Conservation (phyloP, 2,113 vertebrate species). For the Pteropus alecto region DNA sequence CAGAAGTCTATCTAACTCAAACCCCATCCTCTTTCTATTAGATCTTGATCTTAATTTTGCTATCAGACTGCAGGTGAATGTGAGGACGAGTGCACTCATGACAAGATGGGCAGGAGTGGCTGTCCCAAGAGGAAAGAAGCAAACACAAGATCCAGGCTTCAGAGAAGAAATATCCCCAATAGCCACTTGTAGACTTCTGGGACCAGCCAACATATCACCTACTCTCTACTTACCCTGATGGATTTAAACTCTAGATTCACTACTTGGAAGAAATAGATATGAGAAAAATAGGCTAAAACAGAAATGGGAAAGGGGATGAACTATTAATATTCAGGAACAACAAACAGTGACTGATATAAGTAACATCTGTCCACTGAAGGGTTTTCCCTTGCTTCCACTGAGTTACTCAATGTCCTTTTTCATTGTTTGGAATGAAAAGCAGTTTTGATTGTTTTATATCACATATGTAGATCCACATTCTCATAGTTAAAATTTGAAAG, state of each 20-base stretch:
- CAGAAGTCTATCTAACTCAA: neutral
- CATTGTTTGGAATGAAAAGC: neutral
- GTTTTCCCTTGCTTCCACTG: neutral
- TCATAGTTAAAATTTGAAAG: neutral
- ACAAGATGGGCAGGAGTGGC: neutral
- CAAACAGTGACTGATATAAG: neutral
- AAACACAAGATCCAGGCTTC: neutral
- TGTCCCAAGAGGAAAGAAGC: neutral
- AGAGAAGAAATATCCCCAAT: neutral
- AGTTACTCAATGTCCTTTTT: neutral
- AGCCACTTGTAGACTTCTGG: neutral
- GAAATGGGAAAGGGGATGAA: neutral
- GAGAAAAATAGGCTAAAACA: neutral
- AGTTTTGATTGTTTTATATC: neutral
- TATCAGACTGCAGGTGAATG: neutral
- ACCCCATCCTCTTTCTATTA: neutral
- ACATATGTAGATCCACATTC: neutral
- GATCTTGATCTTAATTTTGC: neutral
- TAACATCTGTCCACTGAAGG: neutral
- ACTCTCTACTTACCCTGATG: neutral
- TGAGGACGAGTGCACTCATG: neutral
- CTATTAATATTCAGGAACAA: neutral
- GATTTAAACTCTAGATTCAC: neutral
- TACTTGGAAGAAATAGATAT: neutral
- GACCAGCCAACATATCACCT: neutral